These are phyloP conservation scores for Eulemur rubriventer DNA, from an alignment of 2,797 vertebrate species.

Conservation along the genomic window DNA sequence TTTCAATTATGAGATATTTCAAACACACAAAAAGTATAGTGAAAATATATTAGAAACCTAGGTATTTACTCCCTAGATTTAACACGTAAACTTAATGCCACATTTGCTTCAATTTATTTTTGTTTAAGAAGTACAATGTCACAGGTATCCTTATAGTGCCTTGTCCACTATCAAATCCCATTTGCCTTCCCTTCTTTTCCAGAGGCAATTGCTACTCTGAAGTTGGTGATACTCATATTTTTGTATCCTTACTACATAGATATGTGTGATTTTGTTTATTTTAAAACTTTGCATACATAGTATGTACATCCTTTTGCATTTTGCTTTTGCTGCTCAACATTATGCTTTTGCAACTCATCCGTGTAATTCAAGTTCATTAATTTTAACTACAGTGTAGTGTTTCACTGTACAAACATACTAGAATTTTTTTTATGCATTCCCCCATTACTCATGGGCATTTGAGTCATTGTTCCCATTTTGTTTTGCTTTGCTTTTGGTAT, in stretches of 20 bases:
- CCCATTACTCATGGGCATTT: not conserved
- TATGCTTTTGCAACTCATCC: not conserved
- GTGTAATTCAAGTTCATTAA: not conserved
- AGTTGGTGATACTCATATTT: not conserved
- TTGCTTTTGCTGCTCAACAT: conserved; percentile 4
- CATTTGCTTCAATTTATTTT: not conserved
- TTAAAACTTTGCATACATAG: not conserved
- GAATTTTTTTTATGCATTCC: not conserved
- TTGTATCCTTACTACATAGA: not conserved
- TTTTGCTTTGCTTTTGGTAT: not conserved
- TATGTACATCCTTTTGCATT: not conserved
- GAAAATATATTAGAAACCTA: not conserved
- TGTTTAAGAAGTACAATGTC: not conserved
- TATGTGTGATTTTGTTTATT: not conserved
- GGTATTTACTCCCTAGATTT: not conserved
- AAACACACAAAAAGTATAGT: not conserved
- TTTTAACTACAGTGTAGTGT: not conserved
- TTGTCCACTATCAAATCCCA: not conserved
- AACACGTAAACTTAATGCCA: not conserved
- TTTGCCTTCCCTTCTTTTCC: not conserved
- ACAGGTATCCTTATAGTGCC: not conserved
- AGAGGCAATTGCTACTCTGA: not conserved
- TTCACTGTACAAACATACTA: not conserved
- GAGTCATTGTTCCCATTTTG: not conserved
- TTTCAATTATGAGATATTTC: not conserved